A percentile compares a stretch with the other conserved stretches of the same genome.
Evolutionary conservation across 2,113 vertebrate genomes (phyloP).

Genomic region (Irena cyanogastra): DNA sequence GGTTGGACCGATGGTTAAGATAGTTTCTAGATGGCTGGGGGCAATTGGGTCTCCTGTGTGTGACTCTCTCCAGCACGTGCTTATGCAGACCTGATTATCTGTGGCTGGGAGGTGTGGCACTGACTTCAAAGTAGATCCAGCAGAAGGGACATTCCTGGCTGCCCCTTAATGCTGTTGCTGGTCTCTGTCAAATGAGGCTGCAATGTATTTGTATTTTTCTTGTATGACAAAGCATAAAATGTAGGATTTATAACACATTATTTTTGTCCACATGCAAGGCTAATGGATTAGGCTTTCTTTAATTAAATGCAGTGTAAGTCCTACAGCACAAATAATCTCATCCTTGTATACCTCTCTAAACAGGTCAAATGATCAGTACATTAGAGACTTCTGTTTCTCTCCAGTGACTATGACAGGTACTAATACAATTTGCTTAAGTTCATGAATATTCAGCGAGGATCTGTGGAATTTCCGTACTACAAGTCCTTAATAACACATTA

Average conservation of each 20-base stretch:
- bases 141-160: not conserved
- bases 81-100: not conserved
- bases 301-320: not conserved
- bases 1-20: not conserved
- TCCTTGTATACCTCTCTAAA: not conserved
- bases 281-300: not conserved
- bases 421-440: not conserved
- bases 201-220: not conserved
- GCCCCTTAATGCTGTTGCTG: not conserved
- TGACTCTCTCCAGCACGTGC: not conserved
- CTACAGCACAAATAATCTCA: not conserved
- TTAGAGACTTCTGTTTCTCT: not conserved
- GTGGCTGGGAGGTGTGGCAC: not conserved
- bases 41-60: not conserved
- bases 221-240: not conserved
- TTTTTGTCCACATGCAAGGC: not conserved
- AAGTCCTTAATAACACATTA: not conserved
- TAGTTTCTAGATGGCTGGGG: not conserved
- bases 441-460: not conserved
- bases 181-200: not conserved
- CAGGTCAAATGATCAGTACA: not conserved
- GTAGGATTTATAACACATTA: not conserved
- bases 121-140: not conserved
- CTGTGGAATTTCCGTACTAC: not conserved
- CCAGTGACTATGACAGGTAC: not conserved